Evolutionary conservation across 2,113 vertebrate genomes (phyloP).

Genomic region (Tamias sibiricus): DNA sequence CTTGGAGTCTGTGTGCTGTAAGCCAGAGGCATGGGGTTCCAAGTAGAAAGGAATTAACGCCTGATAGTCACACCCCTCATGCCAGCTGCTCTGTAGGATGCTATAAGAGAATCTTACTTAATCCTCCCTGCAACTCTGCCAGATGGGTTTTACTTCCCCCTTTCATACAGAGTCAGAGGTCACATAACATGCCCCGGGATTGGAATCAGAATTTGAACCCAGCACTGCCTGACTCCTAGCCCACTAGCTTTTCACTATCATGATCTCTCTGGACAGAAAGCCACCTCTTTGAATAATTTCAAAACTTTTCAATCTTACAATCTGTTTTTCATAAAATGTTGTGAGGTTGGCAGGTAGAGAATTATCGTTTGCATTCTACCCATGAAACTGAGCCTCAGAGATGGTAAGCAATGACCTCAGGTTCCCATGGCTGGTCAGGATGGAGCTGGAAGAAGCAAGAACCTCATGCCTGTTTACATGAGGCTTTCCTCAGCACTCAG

Average conservation of each 20-base stretch:
- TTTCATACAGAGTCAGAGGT: not conserved
- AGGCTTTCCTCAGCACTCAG: not conserved
- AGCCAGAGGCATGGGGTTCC: rapidly evolving
- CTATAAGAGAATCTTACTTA: not conserved
- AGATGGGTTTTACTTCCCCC: not conserved
- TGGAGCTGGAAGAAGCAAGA: not conserved
- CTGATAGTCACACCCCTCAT: not conserved
- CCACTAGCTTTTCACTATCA: not conserved
- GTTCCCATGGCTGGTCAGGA: not conserved
- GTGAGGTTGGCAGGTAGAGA: not conserved
- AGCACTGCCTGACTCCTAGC: not conserved
- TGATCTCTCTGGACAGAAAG: not conserved
- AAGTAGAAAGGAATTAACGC: not conserved
- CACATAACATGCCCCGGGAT: not conserved
- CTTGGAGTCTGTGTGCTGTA: not conserved
- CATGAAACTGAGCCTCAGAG: not conserved
- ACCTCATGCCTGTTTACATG: not conserved
- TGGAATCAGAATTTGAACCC: not conserved
- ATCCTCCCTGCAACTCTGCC: not conserved
- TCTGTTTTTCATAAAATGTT: not conserved
- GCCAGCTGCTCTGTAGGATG: not conserved
- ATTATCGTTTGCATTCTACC: not conserved
- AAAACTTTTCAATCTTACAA: not conserved
- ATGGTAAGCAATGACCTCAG: not conserved
- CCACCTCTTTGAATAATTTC: not conserved